A percentile compares a stretch with the other conserved stretches of the same genome.
These are phyloP conservation scores for Automeris io DNA, from an alignment of 2,888 invertebrate genomes.

Conservation along the genomic window DNA sequence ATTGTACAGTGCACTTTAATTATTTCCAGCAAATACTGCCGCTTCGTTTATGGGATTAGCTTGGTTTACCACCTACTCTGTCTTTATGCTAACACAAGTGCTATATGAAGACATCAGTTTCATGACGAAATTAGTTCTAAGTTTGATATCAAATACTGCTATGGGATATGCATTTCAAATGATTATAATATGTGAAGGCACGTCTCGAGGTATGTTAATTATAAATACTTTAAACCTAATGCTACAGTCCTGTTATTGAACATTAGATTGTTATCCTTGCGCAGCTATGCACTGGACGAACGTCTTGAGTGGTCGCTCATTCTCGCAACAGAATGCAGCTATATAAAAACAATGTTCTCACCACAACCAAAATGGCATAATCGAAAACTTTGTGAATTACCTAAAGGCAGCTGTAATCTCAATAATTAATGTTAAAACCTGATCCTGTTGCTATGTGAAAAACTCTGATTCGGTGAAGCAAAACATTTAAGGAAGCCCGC, in stretches of 20 bases:
- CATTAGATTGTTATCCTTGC: not conserved
- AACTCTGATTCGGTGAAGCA: too few species aligned
- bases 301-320: too few species aligned
- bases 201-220: slow-evolving; percentile 75
- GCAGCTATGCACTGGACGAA: too few species aligned
- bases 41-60: slow-evolving; percentile 86
- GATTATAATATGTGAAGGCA: slow-evolving; percentile 85
- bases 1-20: not conserved
- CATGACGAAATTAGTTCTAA: slow-evolving; percentile 77
- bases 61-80: slow-evolving; percentile 87
- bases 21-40: slow-evolving; percentile 84
- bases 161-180: slow-evolving; percentile 88
- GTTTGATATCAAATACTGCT: slow-evolving; percentile 86
- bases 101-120: slow-evolving; percentile 79
- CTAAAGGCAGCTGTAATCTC: too few species aligned
- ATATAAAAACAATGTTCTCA: too few species aligned
- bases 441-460: too few species aligned
- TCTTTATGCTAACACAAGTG: slow-evolving; percentile 83
- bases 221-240: not conserved
- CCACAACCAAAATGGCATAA: too few species aligned
- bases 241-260: not conserved
- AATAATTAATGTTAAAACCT: too few species aligned
- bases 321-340: too few species aligned
- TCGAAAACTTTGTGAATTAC: too few species aligned
- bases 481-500: too few species aligned